Conservation (phyloP, 2,797 vertebrate genomes). For the Yasuhikotakia modesta region DNA sequence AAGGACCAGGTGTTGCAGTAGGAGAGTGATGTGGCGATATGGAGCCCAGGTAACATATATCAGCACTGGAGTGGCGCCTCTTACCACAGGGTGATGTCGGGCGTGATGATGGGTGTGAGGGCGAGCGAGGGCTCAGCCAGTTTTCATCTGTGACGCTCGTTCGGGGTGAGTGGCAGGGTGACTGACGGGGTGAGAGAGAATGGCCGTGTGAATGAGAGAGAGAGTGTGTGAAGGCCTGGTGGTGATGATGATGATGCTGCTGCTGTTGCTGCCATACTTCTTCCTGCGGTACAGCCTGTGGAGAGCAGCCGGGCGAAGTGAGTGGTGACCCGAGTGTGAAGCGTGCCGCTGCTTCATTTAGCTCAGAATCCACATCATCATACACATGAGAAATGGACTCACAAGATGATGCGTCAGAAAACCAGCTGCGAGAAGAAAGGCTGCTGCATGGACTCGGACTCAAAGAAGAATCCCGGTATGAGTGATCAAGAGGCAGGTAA, state of each 20-base stretch:
- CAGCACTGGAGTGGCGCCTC: conserved; percentile 94
- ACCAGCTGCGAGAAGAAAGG: conserved; percentile 97
- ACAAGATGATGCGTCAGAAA: conserved; percentile 97
- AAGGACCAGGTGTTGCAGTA: conserved; percentile 91
- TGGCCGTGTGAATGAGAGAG: conserved; percentile 78
- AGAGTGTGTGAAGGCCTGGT: conserved; percentile 71
- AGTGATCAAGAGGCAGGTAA: conserved; percentile 95
- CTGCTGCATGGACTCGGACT: conserved; percentile 98
- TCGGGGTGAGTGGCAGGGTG: conserved; percentile 95
- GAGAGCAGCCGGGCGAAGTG: conserved; percentile 89
- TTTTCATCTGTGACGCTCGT: conserved; percentile 97
- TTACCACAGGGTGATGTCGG: conserved; percentile 97
- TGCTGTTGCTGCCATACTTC: conserved; percentile 78
- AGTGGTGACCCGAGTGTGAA: conserved; percentile 93
- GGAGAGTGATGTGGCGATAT: conserved; percentile 95
- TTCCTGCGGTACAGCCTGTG: conserved; percentile 85
- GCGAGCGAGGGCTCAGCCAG: conserved; percentile 93
- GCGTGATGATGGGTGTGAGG: conserved; percentile 92
- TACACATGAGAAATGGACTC: conserved; percentile 97
- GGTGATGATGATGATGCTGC: conserved; percentile 80
- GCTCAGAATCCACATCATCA: conserved; percentile 95
- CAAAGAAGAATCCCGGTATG: conserved; percentile 92
- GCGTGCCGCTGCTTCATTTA: conserved; percentile 95
- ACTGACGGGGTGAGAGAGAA: conserved; percentile 91
- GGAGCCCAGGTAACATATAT: conserved; percentile 90